phyloP scores from a whole-genome alignment of 2,113 vertebrate species.

The Fulmarus glacialis region DNA sequence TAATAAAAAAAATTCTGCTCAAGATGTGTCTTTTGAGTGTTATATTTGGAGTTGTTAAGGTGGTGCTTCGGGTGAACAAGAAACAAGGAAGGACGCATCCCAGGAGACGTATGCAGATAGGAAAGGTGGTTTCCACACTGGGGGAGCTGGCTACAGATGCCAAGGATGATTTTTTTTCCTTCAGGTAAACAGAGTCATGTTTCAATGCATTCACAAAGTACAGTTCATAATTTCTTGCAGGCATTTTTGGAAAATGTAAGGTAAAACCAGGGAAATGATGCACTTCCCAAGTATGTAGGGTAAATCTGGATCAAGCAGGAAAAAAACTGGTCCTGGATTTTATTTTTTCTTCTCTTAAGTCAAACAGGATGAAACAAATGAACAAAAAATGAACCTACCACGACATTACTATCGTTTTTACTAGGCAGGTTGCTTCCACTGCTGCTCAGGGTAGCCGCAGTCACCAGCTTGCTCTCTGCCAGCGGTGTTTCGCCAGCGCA shows the following conservation, averaged over 20 bases:
- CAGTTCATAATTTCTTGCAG: not conserved
- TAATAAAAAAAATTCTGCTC: not conserved
- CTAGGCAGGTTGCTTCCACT: not conserved
- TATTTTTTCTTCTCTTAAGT: not conserved
- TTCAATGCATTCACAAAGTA: not conserved
- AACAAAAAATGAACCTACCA: conserved; percentile 58
- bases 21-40: not conserved
- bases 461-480: not conserved
- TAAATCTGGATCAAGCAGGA: not conserved
- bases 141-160: not conserved
- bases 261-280: not conserved
- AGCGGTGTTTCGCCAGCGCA: not conserved
- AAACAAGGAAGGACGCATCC: not conserved
- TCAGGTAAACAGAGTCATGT: not conserved
- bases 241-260: not conserved
- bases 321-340: not conserved
- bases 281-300: not conserved
- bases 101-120: not conserved
- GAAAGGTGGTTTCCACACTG: not conserved
- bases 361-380: not conserved
- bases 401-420: conserved; percentile 9
- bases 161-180: not conserved
- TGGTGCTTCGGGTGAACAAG: not conserved
- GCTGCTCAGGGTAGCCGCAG: not conserved
- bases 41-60: not conserved